These are phyloP conservation scores for Oryzias curvinotus DNA, from an alignment of 2,113 vertebrate genomes.

Conservation along the genomic window DNA sequence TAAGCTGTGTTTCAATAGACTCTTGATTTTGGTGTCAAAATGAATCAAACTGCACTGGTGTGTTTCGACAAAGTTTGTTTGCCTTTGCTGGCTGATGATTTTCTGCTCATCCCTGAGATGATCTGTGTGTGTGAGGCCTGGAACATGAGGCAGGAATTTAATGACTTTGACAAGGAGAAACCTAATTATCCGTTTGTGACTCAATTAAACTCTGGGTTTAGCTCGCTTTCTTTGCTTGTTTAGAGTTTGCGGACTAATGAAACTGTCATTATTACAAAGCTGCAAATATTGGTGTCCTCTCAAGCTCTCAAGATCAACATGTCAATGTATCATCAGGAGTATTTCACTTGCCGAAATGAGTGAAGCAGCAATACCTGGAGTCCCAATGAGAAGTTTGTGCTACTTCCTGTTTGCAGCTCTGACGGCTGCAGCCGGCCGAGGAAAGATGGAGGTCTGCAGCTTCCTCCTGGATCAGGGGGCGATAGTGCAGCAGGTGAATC, in stretches of 20 bases:
- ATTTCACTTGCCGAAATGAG: background rate
- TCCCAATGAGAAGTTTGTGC: constrained; percentile 2
- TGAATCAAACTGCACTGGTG: constrained; percentile 29
- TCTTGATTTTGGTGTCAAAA: constrained; percentile 24
- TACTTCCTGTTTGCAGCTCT: constrained; percentile 76
- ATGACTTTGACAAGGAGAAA: constrained; percentile 51
- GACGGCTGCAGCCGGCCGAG: constrained; percentile 90
- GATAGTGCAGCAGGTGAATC: constrained; percentile 82
- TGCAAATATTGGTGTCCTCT: background rate
- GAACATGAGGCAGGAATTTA: constrained; percentile 42
- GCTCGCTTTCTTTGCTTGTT: constrained; percentile 18
- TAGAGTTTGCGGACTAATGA: constrained; percentile 14
- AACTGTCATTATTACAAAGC: no score
- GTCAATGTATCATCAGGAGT: background rate
- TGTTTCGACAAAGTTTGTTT: constrained; percentile 25
- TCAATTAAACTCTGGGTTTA: constrained; percentile 41
- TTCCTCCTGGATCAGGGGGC: constrained; percentile 84
- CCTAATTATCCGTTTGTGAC: constrained; percentile 47
- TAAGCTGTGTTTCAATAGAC: constrained; percentile 15
- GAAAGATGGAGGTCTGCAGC: constrained; percentile 89
- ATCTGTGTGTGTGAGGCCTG: constrained; percentile 17
- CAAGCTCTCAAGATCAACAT: background rate
- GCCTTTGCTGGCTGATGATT: constrained; percentile 40
- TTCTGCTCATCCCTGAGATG: constrained; percentile 44
- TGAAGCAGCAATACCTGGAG: background rate